Conservation (phyloP, 23 tunicate species). For the Ciona savignyi region DNA sequence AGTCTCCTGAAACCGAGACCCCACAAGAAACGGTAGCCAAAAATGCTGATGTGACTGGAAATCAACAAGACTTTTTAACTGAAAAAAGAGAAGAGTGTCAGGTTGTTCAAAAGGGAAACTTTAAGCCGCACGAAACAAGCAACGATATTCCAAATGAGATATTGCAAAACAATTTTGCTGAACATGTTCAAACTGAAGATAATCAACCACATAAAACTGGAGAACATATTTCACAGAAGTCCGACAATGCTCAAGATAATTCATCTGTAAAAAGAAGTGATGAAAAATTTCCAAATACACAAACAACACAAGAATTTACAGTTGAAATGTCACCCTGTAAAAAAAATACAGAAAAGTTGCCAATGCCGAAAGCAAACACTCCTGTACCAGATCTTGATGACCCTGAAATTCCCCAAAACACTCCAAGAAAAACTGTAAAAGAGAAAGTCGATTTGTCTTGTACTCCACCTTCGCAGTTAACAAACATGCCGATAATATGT, state of each 20-base stretch:
- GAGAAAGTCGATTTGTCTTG: too few relatives aligned
- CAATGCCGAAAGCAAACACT: too few relatives aligned
- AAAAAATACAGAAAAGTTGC: too few relatives aligned
- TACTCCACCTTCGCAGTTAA: constrained; percentile 1
- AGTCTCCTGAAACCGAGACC: background rate
- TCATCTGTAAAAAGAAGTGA: background rate
- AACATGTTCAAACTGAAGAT: background rate
- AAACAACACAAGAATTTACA: too few relatives aligned
- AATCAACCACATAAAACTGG: background rate
- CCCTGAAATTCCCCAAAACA: too few relatives aligned
- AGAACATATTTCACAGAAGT: background rate
- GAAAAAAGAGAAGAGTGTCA: too few relatives aligned
- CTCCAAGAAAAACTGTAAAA: background rate
- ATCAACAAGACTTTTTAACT: too few relatives aligned
- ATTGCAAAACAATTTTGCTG: background rate
- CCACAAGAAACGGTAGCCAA: too few relatives aligned
- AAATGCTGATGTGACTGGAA: background rate
- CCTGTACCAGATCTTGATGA: too few relatives aligned
- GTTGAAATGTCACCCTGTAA: too few relatives aligned
- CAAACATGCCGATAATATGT: constrained; percentile 43
- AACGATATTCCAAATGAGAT: background rate
- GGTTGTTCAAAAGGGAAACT: background rate
- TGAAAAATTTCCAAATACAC: background rate
- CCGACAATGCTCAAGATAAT: background rate
- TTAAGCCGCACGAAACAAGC: background rate